Conservation (phyloP, 64 coral and sea anemone species). For the Montipora capricornis region DNA sequence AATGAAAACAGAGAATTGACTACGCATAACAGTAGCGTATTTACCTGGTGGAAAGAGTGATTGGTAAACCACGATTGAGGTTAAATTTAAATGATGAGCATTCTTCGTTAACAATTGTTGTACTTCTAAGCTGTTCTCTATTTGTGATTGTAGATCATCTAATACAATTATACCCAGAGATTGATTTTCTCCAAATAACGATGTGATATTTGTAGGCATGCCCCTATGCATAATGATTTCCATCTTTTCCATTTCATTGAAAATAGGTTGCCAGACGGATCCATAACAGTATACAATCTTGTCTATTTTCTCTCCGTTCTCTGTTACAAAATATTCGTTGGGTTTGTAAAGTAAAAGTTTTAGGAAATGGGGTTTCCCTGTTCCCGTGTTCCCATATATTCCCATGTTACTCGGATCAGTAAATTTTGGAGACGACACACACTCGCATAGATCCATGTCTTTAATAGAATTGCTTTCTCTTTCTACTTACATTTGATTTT, state of each 20-base stretch:
- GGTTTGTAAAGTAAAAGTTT: background rate
- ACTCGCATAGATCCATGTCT: background rate
- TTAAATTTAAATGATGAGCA: background rate
- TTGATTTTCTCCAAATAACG: background rate
- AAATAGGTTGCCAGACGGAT: background rate
- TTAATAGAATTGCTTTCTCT: background rate
- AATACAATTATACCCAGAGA: background rate
- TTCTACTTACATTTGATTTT: background rate
- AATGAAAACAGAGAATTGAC: background rate
- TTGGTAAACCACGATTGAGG: background rate
- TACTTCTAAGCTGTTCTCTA: background rate
- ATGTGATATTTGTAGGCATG: background rate
- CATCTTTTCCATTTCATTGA: background rate
- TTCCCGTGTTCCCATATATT: background rate
- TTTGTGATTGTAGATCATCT: background rate
- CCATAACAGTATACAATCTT: background rate
- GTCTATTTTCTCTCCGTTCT: background rate
- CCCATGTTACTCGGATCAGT: background rate
- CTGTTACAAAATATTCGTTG: background rate
- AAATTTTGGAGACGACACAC: background rate
- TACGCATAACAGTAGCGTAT: background rate
- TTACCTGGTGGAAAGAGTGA: background rate
- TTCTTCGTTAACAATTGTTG: background rate
- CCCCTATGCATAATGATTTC: background rate
- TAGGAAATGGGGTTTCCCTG: background rate